Percentiles rank a stretch among this genome's conserved stretches.
Evolutionary conservation across 2,113 vertebrate species (phyloP).

Genomic region (Cairina moschata): DNA sequence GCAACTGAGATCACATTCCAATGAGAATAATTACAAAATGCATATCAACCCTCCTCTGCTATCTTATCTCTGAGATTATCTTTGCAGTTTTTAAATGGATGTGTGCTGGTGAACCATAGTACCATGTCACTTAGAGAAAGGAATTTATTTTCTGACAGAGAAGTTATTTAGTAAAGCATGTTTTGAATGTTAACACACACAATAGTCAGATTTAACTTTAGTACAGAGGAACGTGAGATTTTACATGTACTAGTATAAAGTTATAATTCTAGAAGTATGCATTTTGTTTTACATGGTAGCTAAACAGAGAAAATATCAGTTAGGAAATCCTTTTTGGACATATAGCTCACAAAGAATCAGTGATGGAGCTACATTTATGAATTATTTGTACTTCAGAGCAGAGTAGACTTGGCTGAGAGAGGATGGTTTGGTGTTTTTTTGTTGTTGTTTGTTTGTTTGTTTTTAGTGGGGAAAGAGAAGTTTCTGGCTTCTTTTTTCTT

Average conservation of each 20-base stretch:
- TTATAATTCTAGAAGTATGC: not conserved
- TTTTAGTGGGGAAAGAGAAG: not conserved
- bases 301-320: not conserved
- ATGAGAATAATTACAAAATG: not conserved
- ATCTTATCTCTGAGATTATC: not conserved
- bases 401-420: not conserved
- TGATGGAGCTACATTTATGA: not conserved
- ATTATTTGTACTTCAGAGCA: not conserved
- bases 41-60: not conserved
- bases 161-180: not conserved
- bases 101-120: not conserved
- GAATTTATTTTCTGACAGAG: not conserved
- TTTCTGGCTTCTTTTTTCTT: not conserved
- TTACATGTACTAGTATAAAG: not conserved
- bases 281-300: not conserved
- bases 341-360: not conserved
- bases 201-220: not conserved
- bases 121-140: not conserved
- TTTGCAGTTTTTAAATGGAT: not conserved
- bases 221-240: not conserved
- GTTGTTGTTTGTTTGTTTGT: no score
- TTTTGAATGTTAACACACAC: not conserved
- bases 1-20: not conserved
- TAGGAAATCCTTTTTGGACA: not conserved
- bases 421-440: no score